These are phyloP conservation scores for Synaphobranchus kaupii DNA, from an alignment of 2,797 vertebrate genomes.

Conservation along the genomic window DNA sequence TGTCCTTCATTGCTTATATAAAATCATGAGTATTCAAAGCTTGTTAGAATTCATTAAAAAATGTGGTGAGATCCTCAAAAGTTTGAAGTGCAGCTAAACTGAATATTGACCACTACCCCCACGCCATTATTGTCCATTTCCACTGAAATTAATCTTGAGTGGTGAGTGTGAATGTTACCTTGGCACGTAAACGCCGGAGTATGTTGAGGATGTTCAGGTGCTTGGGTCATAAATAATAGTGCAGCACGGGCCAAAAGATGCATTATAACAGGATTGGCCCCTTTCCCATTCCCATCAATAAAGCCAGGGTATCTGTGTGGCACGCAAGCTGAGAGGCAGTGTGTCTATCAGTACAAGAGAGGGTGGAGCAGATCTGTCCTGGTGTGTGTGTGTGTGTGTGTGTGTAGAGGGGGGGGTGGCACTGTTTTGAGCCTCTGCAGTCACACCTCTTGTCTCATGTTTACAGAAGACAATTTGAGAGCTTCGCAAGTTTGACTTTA, in stretches of 20 bases:
- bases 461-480: background rate
- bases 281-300: background rate
- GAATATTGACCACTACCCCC: background rate
- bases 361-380: background rate
- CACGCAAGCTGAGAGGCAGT: background rate
- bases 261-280: conserved; percentile 4
- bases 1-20: background rate
- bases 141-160: background rate
- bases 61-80: background rate
- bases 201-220: conserved; percentile 54
- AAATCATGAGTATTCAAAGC: background rate
- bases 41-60: background rate
- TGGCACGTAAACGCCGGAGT: conserved; percentile 3
- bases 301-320: background rate
- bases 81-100: background rate
- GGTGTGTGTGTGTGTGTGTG: background rate
- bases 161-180: background rate
- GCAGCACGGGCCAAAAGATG: conserved; percentile 39
- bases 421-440: background rate
- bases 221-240: conserved; percentile 55
- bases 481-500: background rate
- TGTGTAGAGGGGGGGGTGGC: no score
- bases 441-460: background rate
- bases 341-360: background rate
- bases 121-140: background rate